phyloP scores from a whole-genome alignment of 1,140 invertebrate genomes.

The Hylaeus volcanicus region DNA sequence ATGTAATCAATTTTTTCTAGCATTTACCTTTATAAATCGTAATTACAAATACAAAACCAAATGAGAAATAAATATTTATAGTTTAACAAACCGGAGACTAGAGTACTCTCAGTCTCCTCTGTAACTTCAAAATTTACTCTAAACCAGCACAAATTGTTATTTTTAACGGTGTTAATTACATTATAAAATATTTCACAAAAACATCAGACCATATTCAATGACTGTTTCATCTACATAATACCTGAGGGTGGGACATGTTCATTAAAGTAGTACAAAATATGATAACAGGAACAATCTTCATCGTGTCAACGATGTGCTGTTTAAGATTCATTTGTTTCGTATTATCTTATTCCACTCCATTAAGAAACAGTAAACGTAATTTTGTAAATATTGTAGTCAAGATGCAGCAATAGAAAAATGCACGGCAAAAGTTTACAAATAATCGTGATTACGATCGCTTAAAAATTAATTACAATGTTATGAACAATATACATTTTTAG shows the following conservation, averaged over 20 bases:
- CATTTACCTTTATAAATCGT: conserved; percentile 71
- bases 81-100: conserved; percentile 73
- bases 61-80: conserved; percentile 76
- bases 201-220: conserved; percentile 56
- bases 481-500: neutral
- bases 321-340: conserved; percentile 1
- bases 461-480: neutral
- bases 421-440: conserved; percentile 16
- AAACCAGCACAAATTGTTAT: conserved; percentile 64
- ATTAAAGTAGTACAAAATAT: conserved; percentile 56
- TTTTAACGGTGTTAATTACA: conserved; percentile 63
- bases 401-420: neutral
- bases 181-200: conserved; percentile 62
- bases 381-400: conserved; percentile 17
- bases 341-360: neutral
- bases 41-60: conserved; percentile 78
- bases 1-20: conserved; percentile 70
- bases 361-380: neutral
- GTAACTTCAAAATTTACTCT: conserved; percentile 67
- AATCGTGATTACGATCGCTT: neutral
- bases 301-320: conserved; percentile 53
- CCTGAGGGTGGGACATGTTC: conserved; percentile 47
- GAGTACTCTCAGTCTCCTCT: conserved; percentile 71
- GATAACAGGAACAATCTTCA: conserved; percentile 72
- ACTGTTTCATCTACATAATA: conserved; percentile 52